Base-by-base conservation (phyloP, 2,113 vertebrate species). In the Pomatostomus ruficeps region DNA sequence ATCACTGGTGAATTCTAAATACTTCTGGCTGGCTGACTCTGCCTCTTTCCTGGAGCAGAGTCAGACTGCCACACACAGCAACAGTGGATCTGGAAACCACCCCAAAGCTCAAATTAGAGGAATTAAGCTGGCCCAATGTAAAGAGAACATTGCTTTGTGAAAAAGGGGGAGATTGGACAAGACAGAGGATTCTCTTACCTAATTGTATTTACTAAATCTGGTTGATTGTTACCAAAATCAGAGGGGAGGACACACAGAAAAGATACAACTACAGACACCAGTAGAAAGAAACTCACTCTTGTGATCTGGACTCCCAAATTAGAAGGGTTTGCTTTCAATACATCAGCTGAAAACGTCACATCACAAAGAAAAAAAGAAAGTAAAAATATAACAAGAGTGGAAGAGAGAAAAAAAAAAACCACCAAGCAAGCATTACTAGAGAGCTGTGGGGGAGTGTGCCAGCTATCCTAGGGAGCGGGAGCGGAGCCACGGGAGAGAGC, bases 301-400 rank as follows among this genome's bases (percentile, higher is more conserved):
- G 97, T 98, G 97, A 98, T 98, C 97, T 98, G 97, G 97, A 78
- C 96, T 98, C 96, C 97, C 95, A 97, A 98, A 98, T 98, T 98
- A 98, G 98, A 98, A 98, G 98, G 96, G 97, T 98, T 98, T 98
- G 98, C 97, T 98, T 98, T 98, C 97, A 98, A 97, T 95, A 97
- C 97, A 98, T 98, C 97, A 95, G 97, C 97, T 98, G 98, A 98
- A 97, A 98, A 98, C 55, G 31, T 97, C 96, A 97, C 92, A 97
- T 95, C 97, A 96, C 97, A 94, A 94, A 97, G 95, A 88, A 96
- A 96, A 97, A 96, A 97, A 97, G 45, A 96, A 96, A 97, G 92
- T 96, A 97, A 97, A 98, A 97, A 97, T 96, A 97, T 94, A 98
- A 98, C 94, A 91, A 96, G 97, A 97, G 93, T 85, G 95, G 89